Evolutionary conservation across 2,113 vertebrate genomes (phyloP), one percentile per base, ranked within the genome.

Genomic region (Scolopax mira): DNA sequence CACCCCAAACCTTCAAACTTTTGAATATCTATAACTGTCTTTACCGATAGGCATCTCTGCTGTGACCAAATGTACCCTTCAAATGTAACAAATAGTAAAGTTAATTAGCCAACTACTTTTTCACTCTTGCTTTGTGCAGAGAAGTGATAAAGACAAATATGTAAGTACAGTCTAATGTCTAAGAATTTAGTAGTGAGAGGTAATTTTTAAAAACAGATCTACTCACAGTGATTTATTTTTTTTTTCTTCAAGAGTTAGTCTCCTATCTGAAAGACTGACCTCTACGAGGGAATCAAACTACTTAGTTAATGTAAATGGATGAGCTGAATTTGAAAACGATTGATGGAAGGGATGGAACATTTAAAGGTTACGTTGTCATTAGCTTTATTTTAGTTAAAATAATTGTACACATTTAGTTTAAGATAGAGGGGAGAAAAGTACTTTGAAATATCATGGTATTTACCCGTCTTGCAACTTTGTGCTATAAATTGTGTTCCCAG

Each of bases 401-500:
- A 90, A 96, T 93, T 92, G 92, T 89, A 95, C 79, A 81, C 78
- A 89, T 94, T 96, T 84, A 95, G 73, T 95, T 88, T 88, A 89
- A 96, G 97, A 97, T 82, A 94, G 85, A 81, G 44, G 60, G 65
- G 90, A 21, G 19, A 95, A 96, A 97, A 74, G 87, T 90, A 96
- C 97, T 97, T 97, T 97, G 96, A 93, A 97, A 97, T 96, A 97
- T 96, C 97, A 97, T 97, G 94, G 85, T 96, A 89, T 96, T 97
- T 92, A 97, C 95, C 94, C 85, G 65, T 92, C 97, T 92, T 94
- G 62, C 87, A 93, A 96, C 95, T 98, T 96, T 97, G 96, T 39
- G 90, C 97, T 98, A 97, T 85, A 97, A 98, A 98, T 97, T 94
- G 94, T 5, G 5, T 97, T 97, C 92, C 97, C 97, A 98, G 98